Conservation (phyloP, 1,140 invertebrate genomes). For the Sycophila sp. region DNA sequence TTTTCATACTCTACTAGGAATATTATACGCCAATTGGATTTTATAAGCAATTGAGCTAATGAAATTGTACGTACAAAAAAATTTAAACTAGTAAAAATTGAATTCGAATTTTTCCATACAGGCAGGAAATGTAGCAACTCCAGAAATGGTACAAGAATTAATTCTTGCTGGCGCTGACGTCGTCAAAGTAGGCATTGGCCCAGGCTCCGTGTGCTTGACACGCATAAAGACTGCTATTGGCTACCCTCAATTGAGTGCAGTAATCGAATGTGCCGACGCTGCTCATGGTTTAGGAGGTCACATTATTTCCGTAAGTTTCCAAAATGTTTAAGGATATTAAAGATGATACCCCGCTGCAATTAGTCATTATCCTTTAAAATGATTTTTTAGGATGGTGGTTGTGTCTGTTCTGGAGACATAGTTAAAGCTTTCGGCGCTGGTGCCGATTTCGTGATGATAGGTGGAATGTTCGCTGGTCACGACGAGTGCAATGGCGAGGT, state of each 20-base stretch:
- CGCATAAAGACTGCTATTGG: slow-evolving; percentile 94
- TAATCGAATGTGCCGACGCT: slow-evolving; percentile 95
- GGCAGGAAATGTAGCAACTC: slow-evolving; percentile 97
- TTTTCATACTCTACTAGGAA: background rate
- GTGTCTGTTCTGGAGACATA: slow-evolving; percentile 93
- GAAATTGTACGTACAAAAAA: too few species aligned
- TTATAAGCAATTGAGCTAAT: too few species aligned
- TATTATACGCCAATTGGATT: too few species aligned
- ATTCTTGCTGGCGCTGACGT: slow-evolving; percentile 94
- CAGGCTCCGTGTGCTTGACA: slow-evolving; percentile 94
- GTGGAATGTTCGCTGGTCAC: slow-evolving; percentile 95
- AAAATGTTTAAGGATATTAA: background rate
- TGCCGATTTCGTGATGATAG: slow-evolving; percentile 96
- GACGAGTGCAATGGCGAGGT: slow-evolving; percentile 92
- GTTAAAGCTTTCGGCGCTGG: slow-evolving; percentile 96
- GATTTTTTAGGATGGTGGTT: slow-evolving; percentile 86
- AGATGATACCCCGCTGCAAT: too few species aligned
- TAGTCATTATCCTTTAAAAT: background rate
- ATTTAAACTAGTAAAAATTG: slow-evolving; percentile 18
- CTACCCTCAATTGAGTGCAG: slow-evolving; percentile 93
- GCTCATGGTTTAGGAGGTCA: slow-evolving; percentile 91
- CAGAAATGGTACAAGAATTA: slow-evolving; percentile 96
- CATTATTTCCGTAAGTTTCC: slow-evolving; percentile 83
- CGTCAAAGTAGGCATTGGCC: slow-evolving; percentile 96
- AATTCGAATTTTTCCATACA: slow-evolving; percentile 56